Percentiles rank a stretch among this genome's conserved stretches.
These are phyloP conservation scores for Brachyptera risi DNA, from an alignment of 2,888 invertebrate genomes.

Conservation along the genomic window DNA sequence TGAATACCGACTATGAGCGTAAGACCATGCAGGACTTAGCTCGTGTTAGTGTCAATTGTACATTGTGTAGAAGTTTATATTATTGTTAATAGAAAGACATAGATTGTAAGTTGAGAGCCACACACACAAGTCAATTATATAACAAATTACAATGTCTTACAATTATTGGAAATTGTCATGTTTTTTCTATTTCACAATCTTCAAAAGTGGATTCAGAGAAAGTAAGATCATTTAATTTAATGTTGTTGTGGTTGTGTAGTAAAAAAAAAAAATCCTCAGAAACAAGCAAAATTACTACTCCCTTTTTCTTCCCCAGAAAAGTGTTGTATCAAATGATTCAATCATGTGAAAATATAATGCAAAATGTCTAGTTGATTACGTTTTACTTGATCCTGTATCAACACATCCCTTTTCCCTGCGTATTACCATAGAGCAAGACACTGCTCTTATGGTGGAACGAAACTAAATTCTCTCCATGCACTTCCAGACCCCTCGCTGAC, in stretches of 20 bases:
- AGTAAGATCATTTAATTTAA: neutral
- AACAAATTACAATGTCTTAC: constrained; percentile 9
- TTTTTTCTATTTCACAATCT: constrained; percentile 21
- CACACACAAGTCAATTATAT: constrained; percentile 29
- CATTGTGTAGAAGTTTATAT: neutral
- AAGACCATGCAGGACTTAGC: neutral
- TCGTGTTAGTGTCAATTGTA: neutral
- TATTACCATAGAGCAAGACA: no score
- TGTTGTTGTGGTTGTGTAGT: constrained; percentile 21
- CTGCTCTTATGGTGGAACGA: no score
- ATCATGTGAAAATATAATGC: constrained; percentile 9
- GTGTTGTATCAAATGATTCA: constrained; percentile 10
- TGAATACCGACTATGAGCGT: neutral
- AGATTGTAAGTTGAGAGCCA: constrained; percentile 1
- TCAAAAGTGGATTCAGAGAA: neutral
- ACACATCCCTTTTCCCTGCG: neutral
- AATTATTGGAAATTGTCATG: constrained; percentile 22
- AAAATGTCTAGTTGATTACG: neutral
- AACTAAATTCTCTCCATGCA: no score
- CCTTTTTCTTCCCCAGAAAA: neutral
- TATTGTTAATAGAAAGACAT: neutral
- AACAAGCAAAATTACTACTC: neutral
- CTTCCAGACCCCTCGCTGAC: no score
- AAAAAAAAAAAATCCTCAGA: neutral
- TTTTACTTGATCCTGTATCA: neutral